A percentile compares a stretch with the other conserved stretches of the same genome.
Conservation (phyloP, 2,888 invertebrate species). For the Athalia rosae region DNA sequence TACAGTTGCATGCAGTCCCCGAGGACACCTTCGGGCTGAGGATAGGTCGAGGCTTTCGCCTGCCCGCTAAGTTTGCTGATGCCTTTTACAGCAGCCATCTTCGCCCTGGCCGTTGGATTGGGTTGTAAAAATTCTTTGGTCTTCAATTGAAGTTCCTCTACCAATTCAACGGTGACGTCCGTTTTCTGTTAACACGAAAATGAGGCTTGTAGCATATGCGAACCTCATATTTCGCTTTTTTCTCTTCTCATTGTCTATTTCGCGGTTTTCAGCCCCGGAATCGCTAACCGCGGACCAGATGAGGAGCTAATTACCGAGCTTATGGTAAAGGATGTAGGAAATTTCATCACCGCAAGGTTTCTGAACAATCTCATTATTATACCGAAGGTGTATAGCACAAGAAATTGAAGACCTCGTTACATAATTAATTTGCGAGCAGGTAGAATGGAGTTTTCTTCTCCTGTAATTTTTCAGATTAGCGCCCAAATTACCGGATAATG, state of each 20-base stretch:
- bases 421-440: conserved; percentile 13
- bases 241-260: neutral
- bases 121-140: conserved; percentile 99
- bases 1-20: conserved; percentile 98
- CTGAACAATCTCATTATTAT: too few relatives aligned
- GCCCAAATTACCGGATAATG: neutral
- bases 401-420: neutral
- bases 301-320: neutral
- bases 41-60: conserved; percentile 97
- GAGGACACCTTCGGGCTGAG: conserved; percentile 97
- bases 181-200: conserved; percentile 84
- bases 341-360: too few relatives aligned
- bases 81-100: conserved; percentile 96
- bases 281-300: neutral
- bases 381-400: neutral
- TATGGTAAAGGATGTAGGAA: neutral
- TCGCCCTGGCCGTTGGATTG: conserved; percentile 96
- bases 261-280: neutral
- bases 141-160: conserved; percentile 96
- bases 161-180: conserved; percentile 97
- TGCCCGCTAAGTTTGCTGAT: conserved; percentile 98
- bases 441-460: too few relatives aligned
- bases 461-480: neutral
- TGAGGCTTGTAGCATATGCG: neutral
- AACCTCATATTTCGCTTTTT: neutral